Evolutionary conservation across 1,140 invertebrate species (phyloP), one percentile per base, ranked within the genome.

Genomic region (Andrena cerasifolii): DNA sequence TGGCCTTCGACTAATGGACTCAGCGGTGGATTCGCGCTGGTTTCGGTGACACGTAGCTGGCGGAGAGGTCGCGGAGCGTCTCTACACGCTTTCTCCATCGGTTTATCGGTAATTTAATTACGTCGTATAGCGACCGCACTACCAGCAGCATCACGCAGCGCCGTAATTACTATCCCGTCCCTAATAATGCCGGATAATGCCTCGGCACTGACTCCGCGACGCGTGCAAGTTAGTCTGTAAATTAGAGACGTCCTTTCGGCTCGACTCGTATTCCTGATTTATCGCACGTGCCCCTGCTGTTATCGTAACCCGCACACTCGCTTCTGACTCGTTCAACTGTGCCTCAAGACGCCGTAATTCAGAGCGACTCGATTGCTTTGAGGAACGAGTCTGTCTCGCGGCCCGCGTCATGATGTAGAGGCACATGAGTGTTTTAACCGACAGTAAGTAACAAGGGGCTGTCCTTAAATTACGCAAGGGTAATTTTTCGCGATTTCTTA

Each of bases 61-160:
- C n/a, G 16, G 0, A 36, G 67, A 70, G 24, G 45, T 33, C 14
- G 18, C 31, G 21, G 21, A 18, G 26, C 49, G 31, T 78, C 54
- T 67, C 63, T 51, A 67, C 73, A 61, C 24, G 80, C 70, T 79
- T 67, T 63, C 66, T 70, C 56, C 78, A 74, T 71, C 78, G 78
- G 66, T 77, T 77, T 77, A 77, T 77, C 74, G 56, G 74, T 71
- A 77, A 77, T 77, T 77, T 77, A 77, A 77, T 77, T 77, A 77
- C 33, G 66, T 77, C 74, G 74, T 77, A 61, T 53, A 71, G 66
- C 66, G 36, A 43, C 66, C 74, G n/a, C 43, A 18, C 28, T 43
- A 14, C 54, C 54, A 18, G 49, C 58, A 58, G 73, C 73, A 75
- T 75, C 63, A 58, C 75, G 67, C 56, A 53, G 54, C 40, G 21